Evolutionary conservation across 2,888 invertebrate species (phyloP).

Genomic region (Papilio protenor): DNA sequence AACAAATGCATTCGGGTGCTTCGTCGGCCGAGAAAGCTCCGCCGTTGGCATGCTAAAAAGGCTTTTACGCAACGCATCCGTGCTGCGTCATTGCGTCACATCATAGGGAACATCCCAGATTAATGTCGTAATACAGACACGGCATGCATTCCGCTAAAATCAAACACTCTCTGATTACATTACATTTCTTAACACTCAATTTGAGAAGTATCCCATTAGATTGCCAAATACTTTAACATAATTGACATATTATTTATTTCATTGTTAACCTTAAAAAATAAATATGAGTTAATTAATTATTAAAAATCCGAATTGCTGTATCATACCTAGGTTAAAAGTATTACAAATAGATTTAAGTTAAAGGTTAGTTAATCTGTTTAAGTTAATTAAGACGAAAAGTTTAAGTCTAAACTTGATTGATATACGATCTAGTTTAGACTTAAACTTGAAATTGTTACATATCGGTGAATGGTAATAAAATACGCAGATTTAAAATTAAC

Average conservation of each 20-base stretch:
- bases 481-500: not conserved
- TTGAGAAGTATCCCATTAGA: not conserved
- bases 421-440: not conserved
- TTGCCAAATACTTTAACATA: not conserved
- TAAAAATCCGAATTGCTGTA: not conserved
- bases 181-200: not conserved
- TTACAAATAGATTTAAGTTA: too few relatives aligned
- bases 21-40: constrained; percentile 75
- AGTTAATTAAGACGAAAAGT: too few relatives aligned
- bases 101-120: constrained; percentile 59
- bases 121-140: constrained; percentile 59
- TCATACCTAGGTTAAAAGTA: not conserved
- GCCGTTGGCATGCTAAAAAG: constrained; percentile 78
- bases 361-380: too few relatives aligned
- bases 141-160: constrained; percentile 47
- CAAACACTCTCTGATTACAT: not conserved
- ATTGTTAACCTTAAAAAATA: not conserved
- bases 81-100: constrained; percentile 64
- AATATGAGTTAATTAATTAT: too few relatives aligned
- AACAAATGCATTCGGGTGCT: constrained; percentile 74
- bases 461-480: not conserved
- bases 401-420: too few relatives aligned
- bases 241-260: not conserved
- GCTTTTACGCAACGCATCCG: constrained; percentile 72
- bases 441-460: not conserved